Conservation (phyloP, 2,113 vertebrate species). For the Rhinolophus sinicus region DNA sequence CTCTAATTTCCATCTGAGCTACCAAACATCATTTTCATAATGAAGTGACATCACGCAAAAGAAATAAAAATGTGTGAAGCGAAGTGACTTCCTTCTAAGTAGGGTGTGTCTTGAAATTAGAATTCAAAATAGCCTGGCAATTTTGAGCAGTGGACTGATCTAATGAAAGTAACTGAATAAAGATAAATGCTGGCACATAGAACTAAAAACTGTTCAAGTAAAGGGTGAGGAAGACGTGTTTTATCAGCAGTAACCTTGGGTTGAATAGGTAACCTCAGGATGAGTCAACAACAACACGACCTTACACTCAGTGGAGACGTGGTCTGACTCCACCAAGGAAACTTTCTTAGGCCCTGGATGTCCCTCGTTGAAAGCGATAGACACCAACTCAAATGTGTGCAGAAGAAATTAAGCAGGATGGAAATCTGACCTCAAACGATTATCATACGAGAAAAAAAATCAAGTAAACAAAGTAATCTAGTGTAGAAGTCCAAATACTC, state of each 20-base stretch:
- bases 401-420: neutral
- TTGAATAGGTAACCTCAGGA: neutral
- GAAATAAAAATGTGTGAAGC: slow-evolving; percentile 1
- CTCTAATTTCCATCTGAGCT: neutral
- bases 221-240: neutral
- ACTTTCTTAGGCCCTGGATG: neutral
- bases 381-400: neutral
- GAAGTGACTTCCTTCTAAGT: neutral
- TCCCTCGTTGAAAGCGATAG: neutral
- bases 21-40: neutral
- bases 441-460: neutral
- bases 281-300: slow-evolving; percentile 1
- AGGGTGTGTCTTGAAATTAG: neutral
- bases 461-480: neutral
- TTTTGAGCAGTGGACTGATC: neutral
- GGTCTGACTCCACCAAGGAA: neutral
- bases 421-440: neutral
- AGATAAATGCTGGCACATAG: neutral
- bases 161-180: neutral
- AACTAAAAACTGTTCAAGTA: neutral
- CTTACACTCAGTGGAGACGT: neutral
- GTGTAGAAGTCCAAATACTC: neutral
- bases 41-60: neutral
- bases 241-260: neutral
- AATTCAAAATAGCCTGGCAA: slow-evolving; percentile 37